These are phyloP conservation scores for Polypterus bichir DNA, from an alignment of 2,113 vertebrate species.

Conservation along the genomic window DNA sequence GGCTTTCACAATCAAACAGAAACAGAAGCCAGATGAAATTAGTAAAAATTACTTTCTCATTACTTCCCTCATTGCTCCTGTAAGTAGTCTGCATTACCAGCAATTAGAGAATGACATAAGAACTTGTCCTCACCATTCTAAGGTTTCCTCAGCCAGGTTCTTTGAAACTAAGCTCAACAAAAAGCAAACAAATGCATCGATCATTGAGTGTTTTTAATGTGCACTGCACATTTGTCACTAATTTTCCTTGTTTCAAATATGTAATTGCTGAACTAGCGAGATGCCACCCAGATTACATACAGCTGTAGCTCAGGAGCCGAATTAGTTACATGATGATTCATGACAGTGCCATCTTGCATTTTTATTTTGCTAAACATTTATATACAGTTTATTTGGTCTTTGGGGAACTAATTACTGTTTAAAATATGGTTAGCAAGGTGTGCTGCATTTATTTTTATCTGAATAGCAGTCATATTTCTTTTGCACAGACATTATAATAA, in stretches of 20 bases:
- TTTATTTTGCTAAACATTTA: constrained; percentile 27
- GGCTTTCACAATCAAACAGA: constrained; percentile 45
- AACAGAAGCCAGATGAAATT: constrained; percentile 48
- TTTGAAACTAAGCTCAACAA: not conserved
- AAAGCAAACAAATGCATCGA: not conserved
- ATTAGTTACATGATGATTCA: constrained; percentile 14
- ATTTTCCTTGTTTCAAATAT: constrained; percentile 6
- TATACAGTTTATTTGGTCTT: constrained; percentile 25
- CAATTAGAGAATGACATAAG: constrained; percentile 48
- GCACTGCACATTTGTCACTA: constrained; percentile 15
- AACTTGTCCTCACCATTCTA: constrained; percentile 19
- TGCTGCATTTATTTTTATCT: constrained; percentile 33
- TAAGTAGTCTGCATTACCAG: constrained; percentile 58
- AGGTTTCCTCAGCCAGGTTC: constrained; percentile 6
- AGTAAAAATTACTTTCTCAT: constrained; percentile 66
- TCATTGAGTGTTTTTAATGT: not conserved
- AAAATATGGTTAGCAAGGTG: constrained; percentile 29
- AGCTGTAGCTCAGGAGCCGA: constrained; percentile 25
- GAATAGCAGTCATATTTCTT: constrained; percentile 13
- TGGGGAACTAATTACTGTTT: constrained; percentile 40
- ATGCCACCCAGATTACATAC: constrained; percentile 20
- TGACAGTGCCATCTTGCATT: constrained; percentile 18
- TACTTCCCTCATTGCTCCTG: constrained; percentile 64
- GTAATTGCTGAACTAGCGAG: constrained; percentile 30
- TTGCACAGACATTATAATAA: no score